A percentile compares a stretch with the other conserved stretches of the same genome.
Evolutionary conservation across 1,140 invertebrate species (phyloP).

Genomic region (Colletes gigas): DNA sequence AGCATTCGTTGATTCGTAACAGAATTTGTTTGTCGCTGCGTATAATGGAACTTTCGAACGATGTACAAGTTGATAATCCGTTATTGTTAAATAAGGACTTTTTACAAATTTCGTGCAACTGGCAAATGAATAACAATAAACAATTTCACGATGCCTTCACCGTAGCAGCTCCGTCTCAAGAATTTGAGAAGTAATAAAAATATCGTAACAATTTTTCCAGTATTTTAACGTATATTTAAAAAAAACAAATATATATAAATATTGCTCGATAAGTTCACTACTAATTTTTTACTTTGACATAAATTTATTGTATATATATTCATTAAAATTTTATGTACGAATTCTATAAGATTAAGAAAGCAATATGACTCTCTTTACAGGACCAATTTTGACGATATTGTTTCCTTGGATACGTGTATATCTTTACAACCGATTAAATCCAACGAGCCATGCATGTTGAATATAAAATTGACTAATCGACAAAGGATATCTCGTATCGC

Average conservation of each 20-base stretch:
- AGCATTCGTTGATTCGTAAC: background rate
- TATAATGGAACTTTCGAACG: slow-evolving; percentile 23
- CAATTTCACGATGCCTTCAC: slow-evolving; percentile 65
- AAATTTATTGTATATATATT: background rate
- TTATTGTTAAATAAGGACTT: slow-evolving; percentile 22
- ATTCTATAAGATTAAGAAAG: background rate
- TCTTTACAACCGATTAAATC: slow-evolving; percentile 62
- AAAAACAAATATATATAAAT: background rate
- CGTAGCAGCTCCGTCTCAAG: slow-evolving; percentile 39
- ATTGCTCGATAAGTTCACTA: background rate
- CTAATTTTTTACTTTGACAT: too few species aligned
- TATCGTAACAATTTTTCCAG: background rate
- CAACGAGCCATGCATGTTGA: slow-evolving; percentile 70
- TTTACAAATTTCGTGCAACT: slow-evolving; percentile 69
- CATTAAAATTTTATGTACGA: background rate
- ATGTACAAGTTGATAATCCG: background rate
- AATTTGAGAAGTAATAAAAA: slow-evolving; percentile 61
- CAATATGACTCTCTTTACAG: slow-evolving; percentile 56
- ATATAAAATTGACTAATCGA: slow-evolving; percentile 73
- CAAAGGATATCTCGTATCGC: slow-evolving; percentile 73
- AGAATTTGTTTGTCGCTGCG: background rate
- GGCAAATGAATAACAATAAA: slow-evolving; percentile 68
- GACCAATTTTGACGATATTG: slow-evolving; percentile 71
- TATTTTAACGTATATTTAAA: background rate
- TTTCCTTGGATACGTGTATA: slow-evolving; percentile 72